Evolutionary conservation across 2,888 invertebrate genomes (phyloP), one percentile per base, ranked within the genome.

Genomic region (Euplexia lucipara): DNA sequence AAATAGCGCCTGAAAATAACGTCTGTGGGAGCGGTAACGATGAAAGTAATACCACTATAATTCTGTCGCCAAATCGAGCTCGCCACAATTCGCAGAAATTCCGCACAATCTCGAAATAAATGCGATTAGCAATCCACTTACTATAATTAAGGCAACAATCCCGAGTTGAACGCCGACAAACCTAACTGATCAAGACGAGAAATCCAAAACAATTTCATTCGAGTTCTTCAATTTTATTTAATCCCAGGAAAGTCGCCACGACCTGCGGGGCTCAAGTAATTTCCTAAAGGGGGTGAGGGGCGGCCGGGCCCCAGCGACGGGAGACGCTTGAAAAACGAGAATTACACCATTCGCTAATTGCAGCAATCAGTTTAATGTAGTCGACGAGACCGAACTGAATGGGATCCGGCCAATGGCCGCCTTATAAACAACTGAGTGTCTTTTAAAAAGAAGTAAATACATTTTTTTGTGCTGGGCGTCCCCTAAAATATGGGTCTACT

Each of bases 281-380:
- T 93, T 94, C 91, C 91, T 91, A 84, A 81, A 71, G 86, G 89
- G 88, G 84, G 80, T 61, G 65, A 67, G 75, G 82, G 75, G 81
- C 61, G 74, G 75, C 70, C 60, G 75, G 69, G 76, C 78, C 83
- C 80, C 77, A 75, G 81, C 78, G 79, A 60, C 67, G 83, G 83
- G 87, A 80, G 89, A 85, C 79, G 89, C 88, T 89, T 92, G 92
- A 93, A 92, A 92, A 93, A 93, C 92, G 94, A 91, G 93, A 92
- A 93, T 92, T 93, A 93, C 93, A 92, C 92, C 94, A 93, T 92
- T 91, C 94, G 88, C 93, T 95, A 95, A 95, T 95, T 95, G 92
- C 93, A 89, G 94, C 93, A 94, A 95, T 95, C 94, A 94, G 91
- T 94, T 91, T 94, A 94, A 95, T 95, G 94, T 94, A 94, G 93